phyloP scores from a whole-genome alignment of 2,888 invertebrate species.

The Baccha elongata region DNA sequence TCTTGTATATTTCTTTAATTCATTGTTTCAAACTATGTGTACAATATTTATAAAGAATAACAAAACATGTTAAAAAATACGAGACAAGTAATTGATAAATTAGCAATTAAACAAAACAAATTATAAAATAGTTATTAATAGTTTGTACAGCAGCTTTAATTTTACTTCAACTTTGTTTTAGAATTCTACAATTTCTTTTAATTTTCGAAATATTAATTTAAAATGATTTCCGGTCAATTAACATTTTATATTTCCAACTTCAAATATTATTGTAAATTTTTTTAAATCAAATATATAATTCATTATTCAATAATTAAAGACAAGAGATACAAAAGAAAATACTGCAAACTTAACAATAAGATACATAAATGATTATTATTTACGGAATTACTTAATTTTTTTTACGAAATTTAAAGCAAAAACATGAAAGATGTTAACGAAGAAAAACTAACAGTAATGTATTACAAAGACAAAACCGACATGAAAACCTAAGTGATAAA shows the following conservation, averaged over 20 bases:
- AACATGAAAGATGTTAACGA: constrained; percentile 45
- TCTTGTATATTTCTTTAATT: constrained; percentile 63
- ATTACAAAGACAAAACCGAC: constrained; percentile 70
- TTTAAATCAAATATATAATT: constrained; percentile 27
- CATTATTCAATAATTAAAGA: too few species aligned
- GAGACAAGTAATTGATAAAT: constrained; percentile 13
- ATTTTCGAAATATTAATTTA: not conserved
- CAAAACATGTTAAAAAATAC: constrained; percentile 2
- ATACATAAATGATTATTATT: constrained; percentile 25
- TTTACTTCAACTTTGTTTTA: constrained; percentile 15
- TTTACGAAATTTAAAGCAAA: constrained; percentile 39
- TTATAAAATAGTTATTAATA: constrained; percentile 43
- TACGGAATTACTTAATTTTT: constrained; percentile 53
- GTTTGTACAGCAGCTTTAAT: constrained; percentile 60
- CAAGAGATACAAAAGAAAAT: constrained; percentile 74
- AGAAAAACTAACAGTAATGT: constrained; percentile 44
- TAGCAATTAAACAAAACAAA: constrained; percentile 46
- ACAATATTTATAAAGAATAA: constrained; percentile 60
- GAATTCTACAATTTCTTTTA: not conserved
- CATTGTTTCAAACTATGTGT: constrained; percentile 66
- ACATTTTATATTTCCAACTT: not conserved
- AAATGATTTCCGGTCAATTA: not conserved
- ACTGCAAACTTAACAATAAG: constrained; percentile 40
- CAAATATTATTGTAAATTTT: constrained; percentile 22
- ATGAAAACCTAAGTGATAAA: constrained; percentile 70